Conservation (phyloP, 2,888 invertebrate genomes). For the Nebria brevicollis region DNA sequence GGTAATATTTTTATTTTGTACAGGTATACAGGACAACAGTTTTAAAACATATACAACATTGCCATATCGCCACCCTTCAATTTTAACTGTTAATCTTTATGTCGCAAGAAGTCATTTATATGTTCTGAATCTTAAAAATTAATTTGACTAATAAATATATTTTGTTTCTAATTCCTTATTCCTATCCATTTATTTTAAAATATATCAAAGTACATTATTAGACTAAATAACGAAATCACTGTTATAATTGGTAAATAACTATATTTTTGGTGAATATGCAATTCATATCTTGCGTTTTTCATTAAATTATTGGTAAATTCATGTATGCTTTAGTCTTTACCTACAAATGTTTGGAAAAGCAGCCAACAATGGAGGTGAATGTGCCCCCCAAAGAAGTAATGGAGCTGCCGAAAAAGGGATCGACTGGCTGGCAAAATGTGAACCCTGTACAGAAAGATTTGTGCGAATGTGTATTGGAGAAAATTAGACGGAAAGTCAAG, state of each 20-base stretch:
- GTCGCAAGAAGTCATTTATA: too few relatives aligned
- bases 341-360: slow-evolving; percentile 74
- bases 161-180: too few relatives aligned
- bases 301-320: background rate
- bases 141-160: too few relatives aligned
- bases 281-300: too few relatives aligned
- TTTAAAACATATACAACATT: slow-evolving; percentile 4
- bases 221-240: too few relatives aligned
- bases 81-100: background rate
- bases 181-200: too few relatives aligned
- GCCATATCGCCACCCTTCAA: background rate
- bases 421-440: slow-evolving; percentile 64
- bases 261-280: too few relatives aligned
- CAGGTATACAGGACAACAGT: background rate
- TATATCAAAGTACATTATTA: too few relatives aligned
- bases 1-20: slow-evolving; percentile 10
- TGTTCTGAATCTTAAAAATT: too few relatives aligned
- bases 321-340: slow-evolving; percentile 67
- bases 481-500: slow-evolving; percentile 70
- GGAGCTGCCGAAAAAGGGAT: slow-evolving; percentile 64
- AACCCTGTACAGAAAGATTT: slow-evolving; percentile 61
- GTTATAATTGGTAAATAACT: too few relatives aligned
- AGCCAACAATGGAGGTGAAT: slow-evolving; percentile 68
- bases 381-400: slow-evolving; percentile 67
- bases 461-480: slow-evolving; percentile 72